Base-by-base conservation (phyloP, 92 coral and sea anemone species). In the Scolanthus callimorphus region DNA sequence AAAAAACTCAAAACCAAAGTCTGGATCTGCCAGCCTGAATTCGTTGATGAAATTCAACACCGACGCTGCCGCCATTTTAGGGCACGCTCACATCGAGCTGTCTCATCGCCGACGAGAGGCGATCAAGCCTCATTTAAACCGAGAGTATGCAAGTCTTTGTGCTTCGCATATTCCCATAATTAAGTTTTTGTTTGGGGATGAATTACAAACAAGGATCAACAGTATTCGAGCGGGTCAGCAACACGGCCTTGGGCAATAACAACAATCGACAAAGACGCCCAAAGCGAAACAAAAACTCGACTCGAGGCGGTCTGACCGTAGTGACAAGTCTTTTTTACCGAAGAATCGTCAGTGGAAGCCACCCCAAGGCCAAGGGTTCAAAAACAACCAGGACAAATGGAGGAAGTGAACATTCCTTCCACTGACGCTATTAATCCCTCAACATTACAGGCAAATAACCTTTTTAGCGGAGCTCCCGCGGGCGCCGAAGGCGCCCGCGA, bases 91-190 rank as follows among this genome's bases (percentile, higher is more conserved):
- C 53, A 25, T 55, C 21, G 56, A 67, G 25, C 51, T 67, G 52
- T 67, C 64, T 8, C 39, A 55, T 63, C 55, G 74, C 51, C 74
- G 64, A 20, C 43, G 74, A 47, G 74, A 67, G 22, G 24, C 38
- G 9, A 43, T 67, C 6, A 67, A 67, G 49, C 74, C 63, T 17
- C 74, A 25, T 44, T 34, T 55, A 11, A 39, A 55, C 23, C 38
- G 17, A 25, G 64, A 41, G 2, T 19, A 15, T 49, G 54, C 54
- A 49, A 28, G 27, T 11, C 21, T 49, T 21, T 49, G 54, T 49
- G 54, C 54, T 28, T 49, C 54, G 25, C 54, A 19, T 15, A 17
- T 49, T 21, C 54, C 21, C 25, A 28, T 15, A 49, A 49, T 28
- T 11, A 49, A 25, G 11, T 49, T 49, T 48, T n/a, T 49, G 54